A percentile compares a stretch with the other conserved stretches of the same genome.
phyloP scores from a whole-genome alignment of 2,113 vertebrate genomes.

The Polypterus bichir region DNA sequence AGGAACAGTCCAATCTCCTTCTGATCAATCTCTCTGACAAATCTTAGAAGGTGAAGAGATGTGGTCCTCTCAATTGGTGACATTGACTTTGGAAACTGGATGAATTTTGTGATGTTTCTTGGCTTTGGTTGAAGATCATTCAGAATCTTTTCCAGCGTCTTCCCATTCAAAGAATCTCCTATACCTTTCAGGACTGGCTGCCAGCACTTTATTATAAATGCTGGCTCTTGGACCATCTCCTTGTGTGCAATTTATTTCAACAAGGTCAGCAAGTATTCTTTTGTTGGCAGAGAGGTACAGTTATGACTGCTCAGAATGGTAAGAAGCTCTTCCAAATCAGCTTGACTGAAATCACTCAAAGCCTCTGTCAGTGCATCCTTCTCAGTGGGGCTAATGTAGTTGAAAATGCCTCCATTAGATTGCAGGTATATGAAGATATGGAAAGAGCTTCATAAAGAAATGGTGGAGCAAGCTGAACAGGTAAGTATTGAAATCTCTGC shows the following conservation, averaged over 20 bases:
- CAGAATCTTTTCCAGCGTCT: constrained; percentile 4
- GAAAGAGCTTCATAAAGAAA: constrained; percentile 18
- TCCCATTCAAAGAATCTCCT: constrained; percentile 8
- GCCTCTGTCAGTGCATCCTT: constrained; percentile 18
- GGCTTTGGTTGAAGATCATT: constrained; percentile 2
- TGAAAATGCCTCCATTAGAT: too few relatives aligned
- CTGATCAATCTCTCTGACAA: constrained; percentile 12
- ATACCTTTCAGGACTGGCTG: constrained; percentile 10
- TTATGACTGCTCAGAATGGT: constrained; percentile 13
- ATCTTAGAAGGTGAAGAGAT: constrained; percentile 12
- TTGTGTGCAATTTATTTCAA: constrained; percentile 12
- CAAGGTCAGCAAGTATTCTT: constrained; percentile 8
- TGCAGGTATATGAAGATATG: not conserved
- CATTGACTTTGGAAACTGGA: constrained; percentile 4
- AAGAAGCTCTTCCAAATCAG: constrained; percentile 14
- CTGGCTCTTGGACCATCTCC: constrained; percentile 15
- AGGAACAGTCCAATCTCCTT: not conserved
- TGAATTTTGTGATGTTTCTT: constrained; percentile 2
- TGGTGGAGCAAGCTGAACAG: constrained; percentile 14
- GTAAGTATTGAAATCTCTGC: constrained; percentile 10
- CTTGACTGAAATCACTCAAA: constrained; percentile 8
- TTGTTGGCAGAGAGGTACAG: constrained; percentile 6
- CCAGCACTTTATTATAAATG: constrained; percentile 15
- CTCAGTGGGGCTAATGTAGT: not conserved
- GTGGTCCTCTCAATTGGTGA: constrained; percentile 6